Evolutionary conservation across 2,113 vertebrate species (phyloP).

Genomic region (Rhineura floridana): DNA sequence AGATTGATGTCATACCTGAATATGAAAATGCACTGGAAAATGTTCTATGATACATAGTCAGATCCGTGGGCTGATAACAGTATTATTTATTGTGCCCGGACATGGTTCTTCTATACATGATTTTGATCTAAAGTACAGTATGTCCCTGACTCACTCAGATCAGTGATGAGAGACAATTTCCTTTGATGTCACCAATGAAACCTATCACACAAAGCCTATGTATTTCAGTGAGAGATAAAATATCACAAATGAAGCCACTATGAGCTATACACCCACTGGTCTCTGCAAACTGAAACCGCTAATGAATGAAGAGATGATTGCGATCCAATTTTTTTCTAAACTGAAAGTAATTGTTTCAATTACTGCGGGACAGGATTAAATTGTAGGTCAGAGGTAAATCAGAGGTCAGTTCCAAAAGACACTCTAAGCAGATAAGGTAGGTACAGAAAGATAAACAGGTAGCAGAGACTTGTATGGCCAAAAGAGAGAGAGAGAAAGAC

Average conservation of each 20-base stretch:
- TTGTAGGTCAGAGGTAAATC: background rate
- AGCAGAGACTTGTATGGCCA: background rate
- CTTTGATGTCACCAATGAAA: background rate
- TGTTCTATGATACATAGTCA: fast-evolving
- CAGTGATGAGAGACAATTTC: background rate
- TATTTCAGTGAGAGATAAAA: background rate
- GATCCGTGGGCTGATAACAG: background rate
- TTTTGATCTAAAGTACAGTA: background rate
- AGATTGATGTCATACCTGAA: background rate
- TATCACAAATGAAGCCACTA: background rate
- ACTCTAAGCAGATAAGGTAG: background rate
- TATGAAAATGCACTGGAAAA: background rate
- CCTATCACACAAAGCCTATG: background rate
- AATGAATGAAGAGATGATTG: background rate
- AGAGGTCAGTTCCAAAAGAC: background rate
- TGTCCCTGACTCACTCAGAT: background rate
- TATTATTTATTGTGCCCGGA: background rate
- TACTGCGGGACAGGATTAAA: background rate
- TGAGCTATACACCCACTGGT: background rate
- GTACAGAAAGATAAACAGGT: background rate
- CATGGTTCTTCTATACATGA: fast-evolving
- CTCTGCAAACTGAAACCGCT: background rate
- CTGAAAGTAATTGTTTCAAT: background rate
- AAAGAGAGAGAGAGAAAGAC: background rate
- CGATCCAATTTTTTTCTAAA: background rate